Evolutionary conservation across 2,888 invertebrate genomes (phyloP), one percentile per base, ranked within the genome.

Genomic region (Oligia latruncula): DNA sequence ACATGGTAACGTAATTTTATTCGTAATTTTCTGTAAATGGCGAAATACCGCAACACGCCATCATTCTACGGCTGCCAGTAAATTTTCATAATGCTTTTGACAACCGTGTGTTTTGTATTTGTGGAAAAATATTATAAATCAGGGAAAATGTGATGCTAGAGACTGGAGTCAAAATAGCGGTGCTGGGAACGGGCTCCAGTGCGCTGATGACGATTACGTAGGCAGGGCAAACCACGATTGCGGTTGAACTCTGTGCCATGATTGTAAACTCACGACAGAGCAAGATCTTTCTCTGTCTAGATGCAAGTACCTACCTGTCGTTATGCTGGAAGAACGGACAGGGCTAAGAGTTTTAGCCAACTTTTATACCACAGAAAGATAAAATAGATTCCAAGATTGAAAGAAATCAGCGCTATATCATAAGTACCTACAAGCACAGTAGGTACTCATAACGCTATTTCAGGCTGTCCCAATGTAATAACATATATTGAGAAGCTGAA

Each of bases 61-160:
- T 78, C 71, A 71, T 78, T 71, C 52, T 81, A 64, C 46, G 46
- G 17, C 71, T 58, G 71, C 43, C 64, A 52, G 55, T 75, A 71
- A 77, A 79, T 83, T 79, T 72, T 79, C 72, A 80, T 87, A 82
- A 66, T 62, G 78, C 66, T 82, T 79, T 80, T 84, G 80, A 73
- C 66, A 74, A 68, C n/a, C 62, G 49, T 67, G 46, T 81, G 68
- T 77, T 70, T 71, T 76, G 23, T 74, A 67, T 80, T 58, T 43
- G 43, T 46, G 29, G 58, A 65, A 77, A 72, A 82, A 72, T 67
- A 74, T 58, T 49, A 72, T 74, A 64, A 76, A 74, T 46, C 62
- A 46, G 43, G 17, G 52, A 6, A 81, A 71, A 75, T 71, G n/a
- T 55, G 58, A 55, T 65, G 43, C 20, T 35, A 49, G 58, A 23